A percentile compares a stretch with the other conserved stretches of the same genome.
Conservation (phyloP, 30 jellyfish, hydroid and myxozoan genomes). For the Haliclystus octoradiatus region DNA sequence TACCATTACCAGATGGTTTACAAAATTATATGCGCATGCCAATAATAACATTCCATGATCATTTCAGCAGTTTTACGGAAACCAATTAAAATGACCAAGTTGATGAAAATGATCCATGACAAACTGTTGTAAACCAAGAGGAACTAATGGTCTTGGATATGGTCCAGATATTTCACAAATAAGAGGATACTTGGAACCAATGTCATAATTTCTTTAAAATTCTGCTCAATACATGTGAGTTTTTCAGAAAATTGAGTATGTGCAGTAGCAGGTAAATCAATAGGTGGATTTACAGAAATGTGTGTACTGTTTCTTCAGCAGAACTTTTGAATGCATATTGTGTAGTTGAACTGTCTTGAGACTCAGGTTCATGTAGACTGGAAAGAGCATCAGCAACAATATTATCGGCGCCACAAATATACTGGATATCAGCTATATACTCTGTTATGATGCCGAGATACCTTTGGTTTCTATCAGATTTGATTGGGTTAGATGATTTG, state of each 20-base stretch:
- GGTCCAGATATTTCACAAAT: constrained; percentile 18
- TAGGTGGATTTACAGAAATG: no score
- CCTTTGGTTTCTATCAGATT: no score
- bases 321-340: no score
- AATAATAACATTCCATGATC: constrained; percentile 15
- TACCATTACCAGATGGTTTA: no score
- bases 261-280: constrained; percentile 18
- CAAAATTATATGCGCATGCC: no score
- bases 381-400: constrained; percentile 2
- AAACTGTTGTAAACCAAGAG: constrained; percentile 6
- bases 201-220: constrained; percentile 12
- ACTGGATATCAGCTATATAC: constrained; percentile 10
- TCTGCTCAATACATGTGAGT: no score
- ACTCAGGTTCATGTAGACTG: not conserved
- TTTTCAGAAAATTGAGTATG: no score
- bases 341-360: not conserved
- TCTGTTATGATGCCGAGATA: no score
- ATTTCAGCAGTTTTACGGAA: constrained; percentile 15
- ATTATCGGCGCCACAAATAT: constrained; percentile 1
- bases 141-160: constrained; percentile 33
- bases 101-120: constrained; percentile 14
- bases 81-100: constrained; percentile 14
- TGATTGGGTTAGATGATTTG: no score
- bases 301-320: no score
- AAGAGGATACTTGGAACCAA: constrained; percentile 13